These are phyloP conservation scores for Pygmarrhopalites habei DNA, from an alignment of 1,140 invertebrate genomes.

Conservation along the genomic window DNA sequence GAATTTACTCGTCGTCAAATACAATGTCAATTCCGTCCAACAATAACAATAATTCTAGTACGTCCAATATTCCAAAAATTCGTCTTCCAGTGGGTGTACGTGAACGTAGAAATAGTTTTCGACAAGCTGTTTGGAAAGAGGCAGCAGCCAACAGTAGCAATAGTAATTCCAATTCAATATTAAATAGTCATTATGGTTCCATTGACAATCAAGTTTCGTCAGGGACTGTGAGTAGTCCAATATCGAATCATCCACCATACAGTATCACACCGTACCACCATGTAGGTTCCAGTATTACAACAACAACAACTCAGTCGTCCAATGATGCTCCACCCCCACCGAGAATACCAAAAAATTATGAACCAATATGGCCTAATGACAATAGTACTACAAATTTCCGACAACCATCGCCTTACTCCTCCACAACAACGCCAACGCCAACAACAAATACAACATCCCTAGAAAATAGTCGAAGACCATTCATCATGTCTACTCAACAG, in stretches of 20 bases:
- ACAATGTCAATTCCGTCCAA: no score
- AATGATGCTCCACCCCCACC: background rate
- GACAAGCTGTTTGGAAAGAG: constrained; percentile 44
- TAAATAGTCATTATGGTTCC: background rate
- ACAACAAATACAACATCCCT: background rate
- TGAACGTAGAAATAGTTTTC: constrained; percentile 46
- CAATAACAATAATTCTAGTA: no score
- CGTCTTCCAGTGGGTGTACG: constrained; percentile 42
- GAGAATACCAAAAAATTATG: constrained; percentile 32
- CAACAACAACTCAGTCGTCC: background rate
- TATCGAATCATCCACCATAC: background rate
- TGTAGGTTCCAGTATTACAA: background rate
- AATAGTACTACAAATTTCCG: background rate
- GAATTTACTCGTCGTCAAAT: no score
- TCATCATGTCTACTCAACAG: background rate
- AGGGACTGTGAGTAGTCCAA: background rate
- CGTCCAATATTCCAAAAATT: constrained; percentile 18
- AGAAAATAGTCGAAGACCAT: background rate
- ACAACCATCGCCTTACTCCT: background rate
- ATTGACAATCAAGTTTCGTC: no score
- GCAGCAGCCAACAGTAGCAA: background rate
- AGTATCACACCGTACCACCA: background rate
- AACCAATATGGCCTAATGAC: constrained; percentile 37
- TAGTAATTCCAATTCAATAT: background rate
- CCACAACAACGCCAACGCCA: background rate